phyloP scores from a whole-genome alignment of 2,797 vertebrate species.

The Mormyrops attenuatus region DNA sequence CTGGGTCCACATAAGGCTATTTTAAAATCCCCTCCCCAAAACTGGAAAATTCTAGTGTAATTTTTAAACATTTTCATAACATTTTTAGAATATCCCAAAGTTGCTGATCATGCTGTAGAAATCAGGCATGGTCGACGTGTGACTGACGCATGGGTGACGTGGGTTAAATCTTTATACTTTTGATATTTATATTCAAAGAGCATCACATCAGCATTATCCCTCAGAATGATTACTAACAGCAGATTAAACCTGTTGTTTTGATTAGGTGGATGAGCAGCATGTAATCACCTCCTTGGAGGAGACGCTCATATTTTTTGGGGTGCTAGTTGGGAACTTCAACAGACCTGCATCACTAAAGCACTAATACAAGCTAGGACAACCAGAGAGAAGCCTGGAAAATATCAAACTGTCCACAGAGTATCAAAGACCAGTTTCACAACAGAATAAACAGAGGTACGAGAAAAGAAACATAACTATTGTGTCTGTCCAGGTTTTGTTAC shows the following conservation, averaged over 20 bases:
- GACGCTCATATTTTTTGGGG: not conserved
- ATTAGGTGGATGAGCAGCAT: slow-evolving; percentile 4
- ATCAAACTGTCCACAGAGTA: not conserved
- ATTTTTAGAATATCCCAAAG: not conserved
- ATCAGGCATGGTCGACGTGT: not conserved
- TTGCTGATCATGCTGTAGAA: not conserved
- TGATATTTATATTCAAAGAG: not conserved
- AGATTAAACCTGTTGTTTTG: slow-evolving; percentile 4
- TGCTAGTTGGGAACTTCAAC: not conserved
- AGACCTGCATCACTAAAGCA: not conserved
- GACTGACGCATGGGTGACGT: not conserved
- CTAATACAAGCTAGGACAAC: not conserved
- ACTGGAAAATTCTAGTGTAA: not conserved
- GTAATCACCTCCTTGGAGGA: not conserved
- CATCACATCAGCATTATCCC: not conserved
- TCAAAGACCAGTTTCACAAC: not conserved
- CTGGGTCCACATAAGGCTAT: not conserved
- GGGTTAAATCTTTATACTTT: not conserved
- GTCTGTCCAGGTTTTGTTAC: not conserved
- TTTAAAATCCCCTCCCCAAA: not conserved
- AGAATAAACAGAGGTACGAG: not conserved
- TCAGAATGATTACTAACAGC: not conserved
- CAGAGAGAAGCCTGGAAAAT: not conserved
- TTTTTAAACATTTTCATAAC: not conserved
- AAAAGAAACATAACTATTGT: not conserved